These are phyloP conservation scores for Aselliscus stoliczkanus DNA, from an alignment of 2,797 vertebrate genomes.

Conservation along the genomic window DNA sequence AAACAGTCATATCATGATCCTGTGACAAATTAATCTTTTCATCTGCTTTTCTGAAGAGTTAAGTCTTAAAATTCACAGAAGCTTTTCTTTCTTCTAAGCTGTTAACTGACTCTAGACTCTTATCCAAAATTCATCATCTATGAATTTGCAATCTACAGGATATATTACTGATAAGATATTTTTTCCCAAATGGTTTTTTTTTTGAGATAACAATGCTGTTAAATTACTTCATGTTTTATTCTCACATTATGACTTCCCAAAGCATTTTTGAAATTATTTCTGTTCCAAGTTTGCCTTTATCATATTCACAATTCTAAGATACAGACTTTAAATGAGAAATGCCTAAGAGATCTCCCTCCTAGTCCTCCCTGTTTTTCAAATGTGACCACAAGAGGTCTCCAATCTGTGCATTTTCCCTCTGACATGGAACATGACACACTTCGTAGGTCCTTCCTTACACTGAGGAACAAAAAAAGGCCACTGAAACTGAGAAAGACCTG, in stretches of 20 bases:
- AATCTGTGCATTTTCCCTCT: neutral
- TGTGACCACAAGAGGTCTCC: neutral
- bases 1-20: neutral
- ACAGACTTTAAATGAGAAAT: neutral
- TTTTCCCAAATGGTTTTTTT: neutral
- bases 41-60: neutral
- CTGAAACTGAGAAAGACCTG: neutral
- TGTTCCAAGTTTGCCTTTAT: too few species aligned
- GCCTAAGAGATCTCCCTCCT: neutral
- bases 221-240: neutral
- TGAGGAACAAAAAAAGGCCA: too few species aligned
- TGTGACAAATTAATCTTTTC: neutral
- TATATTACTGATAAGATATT: neutral
- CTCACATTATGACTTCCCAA: neutral
- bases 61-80: neutral
- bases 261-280: too few species aligned
- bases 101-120: neutral
- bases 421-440: too few species aligned
- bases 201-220: neutral
- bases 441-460: too few species aligned
- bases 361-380: neutral
- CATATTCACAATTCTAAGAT: too few species aligned
- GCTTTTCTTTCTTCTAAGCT: neutral
- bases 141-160: neutral
- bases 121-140: neutral